These are phyloP conservation scores for Eupithecia pulchellata DNA, from an alignment of 2,888 invertebrate genomes.

Conservation along the genomic window DNA sequence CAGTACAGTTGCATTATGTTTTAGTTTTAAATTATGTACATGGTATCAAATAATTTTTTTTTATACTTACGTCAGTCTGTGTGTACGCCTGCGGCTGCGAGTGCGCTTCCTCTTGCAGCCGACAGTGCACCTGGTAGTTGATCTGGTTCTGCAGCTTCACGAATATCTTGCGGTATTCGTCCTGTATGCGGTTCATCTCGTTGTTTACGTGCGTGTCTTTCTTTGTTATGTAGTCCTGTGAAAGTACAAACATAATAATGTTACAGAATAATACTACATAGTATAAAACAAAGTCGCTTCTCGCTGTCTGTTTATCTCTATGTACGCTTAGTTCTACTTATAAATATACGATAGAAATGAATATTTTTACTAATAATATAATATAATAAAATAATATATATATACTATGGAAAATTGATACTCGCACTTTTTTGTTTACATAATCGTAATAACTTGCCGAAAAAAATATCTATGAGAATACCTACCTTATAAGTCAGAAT, in stretches of 20 bases:
- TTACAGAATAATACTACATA: neutral
- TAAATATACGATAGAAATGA: no score
- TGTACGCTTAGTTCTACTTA: neutral
- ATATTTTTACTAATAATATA: no score
- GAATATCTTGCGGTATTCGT: slow-evolving; percentile 85
- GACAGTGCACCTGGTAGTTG: slow-evolving; percentile 73
- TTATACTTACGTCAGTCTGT: slow-evolving; percentile 68
- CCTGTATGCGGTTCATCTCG: slow-evolving; percentile 87
- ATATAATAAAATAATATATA: no score
- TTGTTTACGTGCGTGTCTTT: slow-evolving; percentile 87
- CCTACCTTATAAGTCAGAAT: slow-evolving; percentile 87
- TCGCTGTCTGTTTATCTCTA: no score
- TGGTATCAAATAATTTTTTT: no score
- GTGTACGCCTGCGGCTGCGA: slow-evolving; percentile 46
- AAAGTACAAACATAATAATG: slow-evolving; percentile 10
- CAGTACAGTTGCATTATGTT: no score
- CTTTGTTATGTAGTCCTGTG: slow-evolving; percentile 86
- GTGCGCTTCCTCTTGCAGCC: slow-evolving; percentile 72
- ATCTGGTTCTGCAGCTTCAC: slow-evolving; percentile 82
- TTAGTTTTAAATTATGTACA: no score
- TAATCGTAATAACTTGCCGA: no score
- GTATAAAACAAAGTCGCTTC: no score
- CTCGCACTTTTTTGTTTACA: no score
- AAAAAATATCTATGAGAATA: neutral
- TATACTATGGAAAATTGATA: no score